Conservation (phyloP, 2,888 invertebrate genomes). For the Pomacea canaliculata region DNA sequence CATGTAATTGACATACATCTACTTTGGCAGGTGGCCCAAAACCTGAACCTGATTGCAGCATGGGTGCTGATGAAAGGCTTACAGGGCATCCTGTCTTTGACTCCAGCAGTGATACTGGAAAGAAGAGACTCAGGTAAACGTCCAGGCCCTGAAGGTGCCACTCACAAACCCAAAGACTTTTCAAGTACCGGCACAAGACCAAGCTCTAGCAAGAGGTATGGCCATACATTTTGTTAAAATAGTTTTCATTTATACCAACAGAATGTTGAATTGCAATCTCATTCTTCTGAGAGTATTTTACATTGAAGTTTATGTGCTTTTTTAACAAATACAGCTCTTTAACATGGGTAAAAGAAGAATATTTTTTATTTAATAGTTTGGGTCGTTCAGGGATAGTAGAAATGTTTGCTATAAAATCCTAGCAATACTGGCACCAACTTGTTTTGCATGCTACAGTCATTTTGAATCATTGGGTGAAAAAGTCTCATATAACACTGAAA, state of each 20-base stretch:
- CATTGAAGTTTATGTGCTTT: too few relatives aligned
- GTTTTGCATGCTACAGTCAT: too few relatives aligned
- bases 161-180: constrained; percentile 38
- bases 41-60: constrained; percentile 87
- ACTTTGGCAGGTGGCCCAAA: constrained; percentile 74
- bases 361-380: too few relatives aligned
- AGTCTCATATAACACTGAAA: too few relatives aligned
- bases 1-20: not conserved
- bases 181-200: constrained; percentile 39
- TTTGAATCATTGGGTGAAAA: too few relatives aligned
- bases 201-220: constrained; percentile 52
- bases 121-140: constrained; percentile 50
- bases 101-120: constrained; percentile 58
- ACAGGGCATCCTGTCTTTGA: constrained; percentile 74
- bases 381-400: too few relatives aligned
- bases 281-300: too few relatives aligned
- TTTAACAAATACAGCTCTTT: too few relatives aligned
- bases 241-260: not conserved
- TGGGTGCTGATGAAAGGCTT: constrained; percentile 90
- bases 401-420: too few relatives aligned
- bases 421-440: too few relatives aligned
- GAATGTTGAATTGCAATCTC: too few relatives aligned
- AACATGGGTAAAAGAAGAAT: too few relatives aligned
- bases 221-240: not conserved
- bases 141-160: constrained; percentile 29